Base-by-base conservation (phyloP, 2,888 invertebrate genomes). In the Pediacus dermestoides region DNA sequence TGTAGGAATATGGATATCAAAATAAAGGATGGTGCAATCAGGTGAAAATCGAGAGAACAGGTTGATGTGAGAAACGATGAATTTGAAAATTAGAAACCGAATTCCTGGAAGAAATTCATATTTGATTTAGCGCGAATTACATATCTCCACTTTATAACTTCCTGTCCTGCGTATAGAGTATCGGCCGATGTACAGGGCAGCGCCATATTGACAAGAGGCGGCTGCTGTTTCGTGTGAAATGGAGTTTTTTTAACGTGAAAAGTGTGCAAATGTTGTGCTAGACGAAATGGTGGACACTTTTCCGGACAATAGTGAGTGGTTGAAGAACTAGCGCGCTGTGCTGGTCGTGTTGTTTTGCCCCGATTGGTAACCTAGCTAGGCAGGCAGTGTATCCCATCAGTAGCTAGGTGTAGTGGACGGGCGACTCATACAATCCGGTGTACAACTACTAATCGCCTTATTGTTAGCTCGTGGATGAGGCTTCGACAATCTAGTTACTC, bases 401-500 rank as follows among this genome's bases (percentile, higher is more conserved):
- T 37, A 35, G 30, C 16, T 39, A 34, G 30, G 15, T 28, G 37
- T 21, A 22, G 33, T 36, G 35, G 38, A 38, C 37, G 23, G 23
- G n/a, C n/a, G n/a, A 40, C 47, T 41, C 44, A 39, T 37, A 7
- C 21, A 6, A 18, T 7, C 6, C n/a, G 21, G 4, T 11, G 6
- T 3, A 28, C n/a, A n/a, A n/a, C n/a, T 13, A 34, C 35, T 58
- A 60, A 58, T 58, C 57, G 48, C 48, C 36, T 58, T 58, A 49
- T 37, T 9, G 9, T n/a, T n/a, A 52, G 53, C 42, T 41, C 57
- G 48, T 53, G 51, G 44, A 52, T 74, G 75, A 74, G 80, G 81
- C 81, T 82, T 83, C 82, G 75, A 73, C 77, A 82, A 83, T 83
- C 82, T 80, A 77, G 79, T 83, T 83, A 82, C 74, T 74, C 75